Evolutionary conservation across 1,140 invertebrate species (phyloP).

Genomic region (Sminthurides bifidus): DNA sequence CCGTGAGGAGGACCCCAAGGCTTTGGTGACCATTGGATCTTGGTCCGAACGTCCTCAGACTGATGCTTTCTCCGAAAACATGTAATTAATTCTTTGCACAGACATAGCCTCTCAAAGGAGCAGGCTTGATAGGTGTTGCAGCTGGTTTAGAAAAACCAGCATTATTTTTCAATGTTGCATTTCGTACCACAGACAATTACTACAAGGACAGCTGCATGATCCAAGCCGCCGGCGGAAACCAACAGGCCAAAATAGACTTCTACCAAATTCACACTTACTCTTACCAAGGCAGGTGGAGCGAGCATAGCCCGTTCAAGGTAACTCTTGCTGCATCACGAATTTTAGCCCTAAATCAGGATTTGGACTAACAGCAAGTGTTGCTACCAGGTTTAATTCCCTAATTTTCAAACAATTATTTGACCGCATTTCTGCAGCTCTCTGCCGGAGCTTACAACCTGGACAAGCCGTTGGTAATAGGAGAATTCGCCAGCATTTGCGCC

Average conservation of each 20-base stretch:
- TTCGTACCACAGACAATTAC: conserved; percentile 33
- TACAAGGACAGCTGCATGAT: conserved; percentile 37
- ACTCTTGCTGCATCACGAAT: neutral
- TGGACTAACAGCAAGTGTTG: neutral
- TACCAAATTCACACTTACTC: conserved; percentile 37
- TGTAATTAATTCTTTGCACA: conserved; percentile 13
- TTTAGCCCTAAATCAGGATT: neutral
- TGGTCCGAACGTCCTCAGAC: conserved; percentile 36
- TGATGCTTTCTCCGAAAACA: conserved; percentile 34
- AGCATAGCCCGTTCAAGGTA: conserved; percentile 36
- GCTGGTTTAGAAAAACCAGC: neutral
- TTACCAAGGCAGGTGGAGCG: conserved; percentile 32
- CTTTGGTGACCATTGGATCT: conserved; percentile 38
- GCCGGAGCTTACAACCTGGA: conserved; percentile 33
- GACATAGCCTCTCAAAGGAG: neutral
- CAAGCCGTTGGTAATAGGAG: conserved; percentile 39
- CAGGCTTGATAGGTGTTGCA: neutral
- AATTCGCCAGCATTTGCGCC: conserved; percentile 34
- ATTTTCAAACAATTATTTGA: neutral
- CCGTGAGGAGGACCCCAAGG: conserved; percentile 34
- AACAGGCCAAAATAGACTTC: conserved; percentile 34
- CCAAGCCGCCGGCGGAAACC: conserved; percentile 33
- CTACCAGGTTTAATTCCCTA: too few species aligned
- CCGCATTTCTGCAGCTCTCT: conserved; percentile 24
- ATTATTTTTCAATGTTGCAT: conserved; percentile 8